Conservation (phyloP, 2,888 invertebrate genomes). For the Cephus nigrinus region DNA sequence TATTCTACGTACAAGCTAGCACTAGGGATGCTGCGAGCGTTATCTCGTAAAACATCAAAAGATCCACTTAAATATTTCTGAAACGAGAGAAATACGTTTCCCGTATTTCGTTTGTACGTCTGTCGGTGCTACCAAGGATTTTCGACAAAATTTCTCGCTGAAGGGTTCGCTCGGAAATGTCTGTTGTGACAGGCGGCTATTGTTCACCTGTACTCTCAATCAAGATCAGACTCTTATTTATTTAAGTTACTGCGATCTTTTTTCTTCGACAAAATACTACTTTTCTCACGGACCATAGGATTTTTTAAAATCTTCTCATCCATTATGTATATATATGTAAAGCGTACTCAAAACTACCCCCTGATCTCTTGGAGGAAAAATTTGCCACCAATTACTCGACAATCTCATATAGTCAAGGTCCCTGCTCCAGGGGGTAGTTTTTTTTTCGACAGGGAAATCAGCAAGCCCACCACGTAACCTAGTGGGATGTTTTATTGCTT, state of each 20-base stretch:
- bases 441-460: background rate
- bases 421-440: no score
- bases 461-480: constrained; percentile 23
- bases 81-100: constrained; percentile 38
- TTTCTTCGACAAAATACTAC: no score
- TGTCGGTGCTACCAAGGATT: constrained; percentile 5
- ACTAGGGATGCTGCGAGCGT: constrained; percentile 18
- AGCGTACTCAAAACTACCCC: no score
- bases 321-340: constrained; percentile 25
- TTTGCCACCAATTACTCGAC: no score
- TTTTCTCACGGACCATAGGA: no score
- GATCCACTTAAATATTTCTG: constrained; percentile 59
- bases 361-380: no score
- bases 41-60: constrained; percentile 55
- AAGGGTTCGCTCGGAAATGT: no score
- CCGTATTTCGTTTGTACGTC: constrained; percentile 1
- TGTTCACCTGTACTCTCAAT: no score
- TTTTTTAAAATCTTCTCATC: no score
- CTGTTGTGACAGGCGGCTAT: constrained; percentile 45
- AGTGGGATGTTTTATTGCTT: constrained; percentile 37
- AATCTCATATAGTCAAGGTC: no score
- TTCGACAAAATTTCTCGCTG: background rate
- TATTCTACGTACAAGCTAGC: background rate
- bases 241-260: constrained; percentile 31
- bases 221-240: constrained; percentile 11